Evolutionary conservation across 2,797 vertebrate species (phyloP).

Genomic region (Octomys mimax): DNA sequence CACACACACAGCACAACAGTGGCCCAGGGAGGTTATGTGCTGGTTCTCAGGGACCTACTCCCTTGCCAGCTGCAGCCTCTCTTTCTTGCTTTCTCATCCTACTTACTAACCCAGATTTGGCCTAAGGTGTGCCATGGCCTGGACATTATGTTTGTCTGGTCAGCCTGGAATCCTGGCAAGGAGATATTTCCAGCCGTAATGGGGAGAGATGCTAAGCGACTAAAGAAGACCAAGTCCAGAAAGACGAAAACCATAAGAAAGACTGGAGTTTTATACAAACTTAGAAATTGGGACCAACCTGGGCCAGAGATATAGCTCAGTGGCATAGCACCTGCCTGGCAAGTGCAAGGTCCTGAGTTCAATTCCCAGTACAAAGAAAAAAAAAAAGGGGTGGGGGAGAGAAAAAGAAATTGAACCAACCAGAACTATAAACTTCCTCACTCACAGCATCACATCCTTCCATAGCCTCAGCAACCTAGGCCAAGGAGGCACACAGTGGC

Average conservation of each 20-base stretch:
- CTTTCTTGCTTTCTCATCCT: constrained; percentile 47
- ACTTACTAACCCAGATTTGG: constrained; percentile 67
- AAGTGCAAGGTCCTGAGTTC: too few species aligned
- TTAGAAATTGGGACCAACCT: not conserved
- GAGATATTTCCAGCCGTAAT: constrained; percentile 49
- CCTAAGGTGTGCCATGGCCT: constrained; percentile 20
- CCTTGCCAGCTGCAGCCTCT: not conserved
- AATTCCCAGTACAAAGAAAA: too few species aligned
- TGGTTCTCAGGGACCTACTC: constrained; percentile 52
- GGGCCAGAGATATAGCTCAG: too few species aligned
- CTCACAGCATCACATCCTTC: not conserved
- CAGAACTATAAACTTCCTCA: constrained; percentile 9
- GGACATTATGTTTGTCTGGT: constrained; percentile 58
- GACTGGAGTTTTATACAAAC: not conserved
- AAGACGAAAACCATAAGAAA: not conserved
- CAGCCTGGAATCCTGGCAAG: constrained; percentile 54
- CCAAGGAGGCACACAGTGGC: not conserved
- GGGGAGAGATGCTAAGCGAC: constrained; percentile 11
- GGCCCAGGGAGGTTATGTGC: constrained; percentile 50
- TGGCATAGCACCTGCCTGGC: too few species aligned
- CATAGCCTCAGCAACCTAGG: not conserved
- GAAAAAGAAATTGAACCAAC: not conserved
- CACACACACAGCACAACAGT: not conserved
- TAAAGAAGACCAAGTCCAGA: constrained; percentile 7
- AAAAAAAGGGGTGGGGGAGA: too few species aligned